Base-by-base conservation (phyloP, 2,113 vertebrate genomes). In the Malurus cyaneus region DNA sequence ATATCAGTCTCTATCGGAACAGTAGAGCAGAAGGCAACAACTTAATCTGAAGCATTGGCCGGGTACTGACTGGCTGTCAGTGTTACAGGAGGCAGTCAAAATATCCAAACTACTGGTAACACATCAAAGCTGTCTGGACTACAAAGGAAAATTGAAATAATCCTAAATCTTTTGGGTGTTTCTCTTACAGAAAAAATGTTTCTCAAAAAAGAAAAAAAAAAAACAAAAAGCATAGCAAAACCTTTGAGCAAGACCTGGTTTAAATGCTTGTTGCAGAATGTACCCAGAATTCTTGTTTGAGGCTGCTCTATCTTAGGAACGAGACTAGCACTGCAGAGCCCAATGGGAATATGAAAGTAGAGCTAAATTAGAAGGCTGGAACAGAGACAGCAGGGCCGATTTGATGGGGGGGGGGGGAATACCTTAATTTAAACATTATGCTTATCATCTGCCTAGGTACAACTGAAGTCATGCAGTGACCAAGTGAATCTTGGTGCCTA, bases 1-100 rank as follows among this genome's bases (percentile, higher is more conserved):
- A 29, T 92, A 77, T 91, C 88, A 64, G 80, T 72, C 78, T 92
- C 91, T 96, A 46, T 93, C 79, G 86, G 96, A 96, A 97, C 93
- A 89, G 92, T 46, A 95, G 89, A 93, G 94, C 95, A 96, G 96
- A 95, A 96, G 81, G 91, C 96, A 97, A 60, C 91, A 96, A 96
- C 94, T 96, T 96, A 85, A 96, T 96, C 94, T 94, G 95, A 94
- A 95, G 96, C 83, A 67, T 79, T 96, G 94, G 54, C 96, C 21
- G 13, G 42, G 54, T 96, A 60, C 84, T 93, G 86, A 81, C 91
- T 96, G 90, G 69, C 85, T 42, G n/a, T 92, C 88, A 57, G 14
- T 50, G 12, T 78, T 97, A 92, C 53, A 69, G 79, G 54, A 91
- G 94, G 44, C 93, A 92, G 93, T 94, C 67, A 67, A 54, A 89